Evolutionary conservation across 2,113 vertebrate genomes (phyloP).

Genomic region (Clinocottus analis): DNA sequence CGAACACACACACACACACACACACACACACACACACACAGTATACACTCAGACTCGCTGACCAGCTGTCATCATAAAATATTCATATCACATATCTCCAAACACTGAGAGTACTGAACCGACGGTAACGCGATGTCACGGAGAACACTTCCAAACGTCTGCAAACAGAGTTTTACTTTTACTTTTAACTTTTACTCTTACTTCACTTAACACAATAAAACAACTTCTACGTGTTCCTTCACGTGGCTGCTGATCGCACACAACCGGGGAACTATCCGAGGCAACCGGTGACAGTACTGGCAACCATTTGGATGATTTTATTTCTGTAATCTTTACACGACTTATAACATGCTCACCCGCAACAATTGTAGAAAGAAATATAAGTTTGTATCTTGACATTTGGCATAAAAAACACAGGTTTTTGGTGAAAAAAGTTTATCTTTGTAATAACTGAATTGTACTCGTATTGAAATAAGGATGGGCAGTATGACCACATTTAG

Average conservation of each 20-base stretch:
- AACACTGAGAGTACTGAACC: constrained; percentile 41
- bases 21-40: neutral
- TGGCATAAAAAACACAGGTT: too few relatives aligned
- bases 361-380: too few relatives aligned
- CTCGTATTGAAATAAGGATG: too few relatives aligned
- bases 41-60: constrained; percentile 1
- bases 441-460: too few relatives aligned
- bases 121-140: constrained; percentile 30
- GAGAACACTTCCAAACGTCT: constrained; percentile 25
- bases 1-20: constrained; percentile 4
- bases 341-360: too few relatives aligned
- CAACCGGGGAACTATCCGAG: neutral
- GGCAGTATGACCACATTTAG: too few relatives aligned
- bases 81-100: constrained; percentile 51
- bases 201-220: too few relatives aligned
- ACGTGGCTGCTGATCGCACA: neutral
- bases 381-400: too few relatives aligned
- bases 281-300: constrained; percentile 5
- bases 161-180: constrained; percentile 30
- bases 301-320: constrained; percentile 27
- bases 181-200: too few relatives aligned
- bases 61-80: constrained; percentile 69
- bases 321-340: too few relatives aligned
- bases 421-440: too few relatives aligned
- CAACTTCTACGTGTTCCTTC: neutral